A percentile compares a stretch with the other conserved stretches of the same genome.
Evolutionary conservation across 1,140 invertebrate genomes (phyloP).

Genomic region (Odontomachus brunneus): DNA sequence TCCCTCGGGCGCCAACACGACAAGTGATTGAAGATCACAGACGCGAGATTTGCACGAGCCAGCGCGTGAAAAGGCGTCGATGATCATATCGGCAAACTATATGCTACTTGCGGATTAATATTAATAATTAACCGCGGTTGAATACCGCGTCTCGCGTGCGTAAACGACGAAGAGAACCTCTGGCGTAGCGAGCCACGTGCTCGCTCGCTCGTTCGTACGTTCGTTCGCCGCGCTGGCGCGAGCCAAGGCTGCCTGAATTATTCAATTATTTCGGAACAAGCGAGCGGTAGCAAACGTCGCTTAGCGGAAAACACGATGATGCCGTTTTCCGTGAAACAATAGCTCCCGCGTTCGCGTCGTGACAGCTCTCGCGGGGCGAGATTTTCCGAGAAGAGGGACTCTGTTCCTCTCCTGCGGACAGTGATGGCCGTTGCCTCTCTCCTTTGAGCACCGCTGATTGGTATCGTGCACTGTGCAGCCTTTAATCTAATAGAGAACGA

Average conservation of each 20-base stretch:
- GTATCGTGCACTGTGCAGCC: slow-evolving; percentile 53
- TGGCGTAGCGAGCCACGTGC: slow-evolving; percentile 2
- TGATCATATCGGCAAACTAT: not conserved
- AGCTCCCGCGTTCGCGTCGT: slow-evolving; percentile 15
- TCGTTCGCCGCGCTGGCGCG: slow-evolving; percentile 26
- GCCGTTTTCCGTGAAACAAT: slow-evolving; percentile 38
- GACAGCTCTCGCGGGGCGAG: slow-evolving; percentile 21
- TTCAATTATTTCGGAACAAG: slow-evolving; percentile 69
- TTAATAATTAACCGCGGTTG: slow-evolving; percentile 1
- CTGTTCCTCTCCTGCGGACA: not conserved
- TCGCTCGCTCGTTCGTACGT: not conserved
- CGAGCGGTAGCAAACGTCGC: slow-evolving; percentile 33
- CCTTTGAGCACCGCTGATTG: slow-evolving; percentile 42
- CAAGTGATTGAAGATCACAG: too few relatives aligned
- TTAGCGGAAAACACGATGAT: slow-evolving; percentile 28
- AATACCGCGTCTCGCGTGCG: not conserved
- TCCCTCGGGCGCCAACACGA: too few relatives aligned
- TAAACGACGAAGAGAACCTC: slow-evolving; percentile 31
- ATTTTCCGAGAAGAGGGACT: slow-evolving; percentile 34
- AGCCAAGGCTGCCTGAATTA: slow-evolving; percentile 63
- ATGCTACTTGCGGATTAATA: not conserved
- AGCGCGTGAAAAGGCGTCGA: not conserved
- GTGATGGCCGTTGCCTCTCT: not conserved
- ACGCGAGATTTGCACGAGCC: not conserved
- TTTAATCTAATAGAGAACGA: slow-evolving; percentile 79